Base-by-base conservation (phyloP, 1,140 invertebrate species). In the Micrasema minimum region DNA sequence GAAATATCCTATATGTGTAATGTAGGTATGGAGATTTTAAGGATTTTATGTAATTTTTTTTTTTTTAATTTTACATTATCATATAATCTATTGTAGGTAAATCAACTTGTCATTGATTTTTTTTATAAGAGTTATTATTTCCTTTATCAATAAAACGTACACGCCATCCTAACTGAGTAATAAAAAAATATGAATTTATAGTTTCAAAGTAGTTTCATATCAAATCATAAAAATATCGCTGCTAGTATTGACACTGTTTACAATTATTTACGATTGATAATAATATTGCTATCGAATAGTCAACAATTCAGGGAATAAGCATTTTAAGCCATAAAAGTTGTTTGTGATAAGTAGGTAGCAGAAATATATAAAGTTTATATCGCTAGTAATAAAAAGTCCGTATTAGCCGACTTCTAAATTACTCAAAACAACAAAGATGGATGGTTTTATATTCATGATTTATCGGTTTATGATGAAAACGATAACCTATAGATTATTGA, bases 371-470 rank as follows among this genome's bases (percentile, higher is more conserved):
- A 46, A 62, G n/a, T 46, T 57, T 62, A 46, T 62, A 62, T 26
- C 22, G 59, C 23, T 41, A 37, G 55, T 61, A 45, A 66, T 72
- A 57, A 59, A 72, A 59, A 46, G 16, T 62, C 38, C 59, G 12
- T 62, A 59, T 59, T 59, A 57, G 31, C 23, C 35, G 66, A 65
- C 67, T 73, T 66, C 66, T 73, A 66, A 53, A 73, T 73, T 73
- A 72, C 57, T 51, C 51, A 46, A 37, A 48, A 57, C 62, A 50
- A 62, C 43, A 51, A 43, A 61, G 48, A 55, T 62, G 69, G 69
- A 74, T 61, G 68, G 53, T 75, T 75, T 71, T 71, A 75, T 75
- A 69, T 71, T 59, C 72, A 71, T 75, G 69, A 75, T 75, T 71
- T 75, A 75, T 75, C 69, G 66, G 59, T 68, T 61, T 62, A 62